Evolutionary conservation across 2,113 vertebrate genomes (phyloP), one percentile per base, ranked within the genome.

Genomic region (Nicator chloris): DNA sequence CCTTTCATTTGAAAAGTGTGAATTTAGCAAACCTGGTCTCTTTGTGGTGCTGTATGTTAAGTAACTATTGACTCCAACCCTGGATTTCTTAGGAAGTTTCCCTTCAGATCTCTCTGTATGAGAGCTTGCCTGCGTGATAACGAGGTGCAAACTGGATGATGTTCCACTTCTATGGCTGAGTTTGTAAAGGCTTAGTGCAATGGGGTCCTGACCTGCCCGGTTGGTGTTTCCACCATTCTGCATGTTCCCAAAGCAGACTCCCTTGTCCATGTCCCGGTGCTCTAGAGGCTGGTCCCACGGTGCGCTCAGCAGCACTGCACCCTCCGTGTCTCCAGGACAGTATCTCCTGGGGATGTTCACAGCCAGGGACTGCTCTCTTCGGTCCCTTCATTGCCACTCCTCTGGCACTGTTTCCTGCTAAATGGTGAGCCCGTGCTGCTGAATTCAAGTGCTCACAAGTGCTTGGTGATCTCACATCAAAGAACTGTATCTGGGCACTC

Each of bases 1-100:
- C 21, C 21, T 89, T 57, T 78, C 45, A 5, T 66, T 86, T 82
- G 68, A 69, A 89, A 93, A 82, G 37, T 4, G 4, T 88, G 84
- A 92, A 78, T 84, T 87, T 70, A 95, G 68, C 68, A 92, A 91
- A 84, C 19, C 42, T 51, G 35, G 23, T 56, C 12, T 71, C 75
- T 84, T 73, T 90, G 65, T 63, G 73, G 40, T 65, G 68, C 47
- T 86, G 27, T n/a, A 13, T 24, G 17, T 86, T 68, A 49, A 59
- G 49, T 37, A 61, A 88, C 60, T 59, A 60, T 40, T 71, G 68
- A 51, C 18, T 75, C 31, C 65, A 82, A 24, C 19, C 35, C 45
- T 65, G 73, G 82, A 53, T 84, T 88, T 65, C 84, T 68, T 13
- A 44, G 44, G 81, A 90, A 89, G 27, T 89, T 86, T 93, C 57